Conservation (phyloP, 2,113 vertebrate species). For the Corvus cornix region DNA sequence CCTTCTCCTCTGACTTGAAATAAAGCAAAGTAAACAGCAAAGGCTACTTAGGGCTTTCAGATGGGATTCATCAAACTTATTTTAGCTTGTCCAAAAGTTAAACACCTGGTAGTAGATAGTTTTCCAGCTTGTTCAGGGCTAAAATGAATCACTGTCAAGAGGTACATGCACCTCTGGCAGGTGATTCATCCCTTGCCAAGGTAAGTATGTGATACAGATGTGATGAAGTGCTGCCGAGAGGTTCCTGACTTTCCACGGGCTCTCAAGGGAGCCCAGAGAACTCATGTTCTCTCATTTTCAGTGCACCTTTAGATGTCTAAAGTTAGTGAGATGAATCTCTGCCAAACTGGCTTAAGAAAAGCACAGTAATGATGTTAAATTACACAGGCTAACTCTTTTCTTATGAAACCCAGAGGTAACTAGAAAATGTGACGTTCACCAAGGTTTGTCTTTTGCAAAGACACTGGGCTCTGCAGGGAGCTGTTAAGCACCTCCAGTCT, state of each 20-base stretch:
- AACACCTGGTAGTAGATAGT: constrained; percentile 24
- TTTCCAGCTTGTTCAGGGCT: not conserved
- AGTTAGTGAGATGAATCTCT: not conserved
- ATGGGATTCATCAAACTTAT: not conserved
- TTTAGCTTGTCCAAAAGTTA: not conserved
- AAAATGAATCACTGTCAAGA: constrained; percentile 6
- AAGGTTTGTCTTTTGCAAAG: not conserved
- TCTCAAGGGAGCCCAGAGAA: not conserved
- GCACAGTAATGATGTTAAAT: not conserved
- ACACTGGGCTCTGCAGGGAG: not conserved
- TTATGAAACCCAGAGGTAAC: not conserved
- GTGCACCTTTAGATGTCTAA: not conserved
- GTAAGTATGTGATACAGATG: not conserved
- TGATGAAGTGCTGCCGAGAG: constrained; percentile 34
- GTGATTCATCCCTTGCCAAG: constrained; percentile 38
- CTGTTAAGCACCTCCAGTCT: not conserved
- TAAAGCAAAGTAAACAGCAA: not conserved
- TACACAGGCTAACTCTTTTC: not conserved
- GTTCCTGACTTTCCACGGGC: not conserved
- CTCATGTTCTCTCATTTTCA: not conserved
- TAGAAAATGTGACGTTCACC: not conserved
- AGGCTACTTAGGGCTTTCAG: not conserved
- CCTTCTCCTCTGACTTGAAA: not conserved
- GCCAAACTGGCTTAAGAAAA: not conserved
- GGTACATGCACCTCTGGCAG: not conserved